phyloP scores from a whole-genome alignment of 2,113 vertebrate genomes.

The Festucalex cinctus region DNA sequence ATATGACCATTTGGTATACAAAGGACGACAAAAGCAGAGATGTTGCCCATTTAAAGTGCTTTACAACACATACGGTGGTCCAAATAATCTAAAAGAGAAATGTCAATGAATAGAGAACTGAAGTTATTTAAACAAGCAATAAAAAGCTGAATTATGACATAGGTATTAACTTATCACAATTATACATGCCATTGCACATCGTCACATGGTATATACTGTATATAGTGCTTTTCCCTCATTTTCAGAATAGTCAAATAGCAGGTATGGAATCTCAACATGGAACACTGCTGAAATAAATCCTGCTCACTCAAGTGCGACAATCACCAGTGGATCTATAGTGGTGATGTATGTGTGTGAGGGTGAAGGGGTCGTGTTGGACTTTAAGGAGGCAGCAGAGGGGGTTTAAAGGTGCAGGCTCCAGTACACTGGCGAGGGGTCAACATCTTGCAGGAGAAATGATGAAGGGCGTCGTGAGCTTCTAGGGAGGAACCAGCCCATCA shows the following conservation, averaged over 20 bases:
- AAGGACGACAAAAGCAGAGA: constrained; percentile 46
- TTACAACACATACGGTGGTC: constrained; percentile 62
- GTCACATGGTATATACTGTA: constrained; percentile 76
- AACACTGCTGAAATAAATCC: constrained; percentile 20
- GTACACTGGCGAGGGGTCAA: constrained; percentile 90
- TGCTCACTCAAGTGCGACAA: constrained; percentile 37
- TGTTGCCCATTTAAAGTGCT: constrained; percentile 76
- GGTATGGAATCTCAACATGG: constrained; percentile 44
- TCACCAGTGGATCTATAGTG: constrained; percentile 30
- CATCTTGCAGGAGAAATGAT: constrained; percentile 97
- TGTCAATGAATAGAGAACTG: constrained; percentile 60
- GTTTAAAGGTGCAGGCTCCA: constrained; percentile 92
- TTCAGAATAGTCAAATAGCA: constrained; percentile 71
- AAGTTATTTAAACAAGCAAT: constrained; percentile 63
- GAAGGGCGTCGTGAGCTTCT: constrained; percentile 92
- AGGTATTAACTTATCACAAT: constrained; percentile 77
- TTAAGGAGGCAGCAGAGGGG: constrained; percentile 87
- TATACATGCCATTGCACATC: constrained; percentile 91
- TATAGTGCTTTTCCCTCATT: constrained; percentile 41
- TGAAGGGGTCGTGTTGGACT: constrained; percentile 31
- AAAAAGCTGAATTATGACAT: constrained; percentile 70
- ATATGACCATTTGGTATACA: constrained; percentile 55
- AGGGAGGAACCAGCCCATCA: constrained; percentile 59
- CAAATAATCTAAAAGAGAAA: constrained; percentile 48
- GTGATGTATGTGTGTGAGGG: background rate